Conservation (phyloP, 2,113 vertebrate genomes). For the Hemicordylus capensis region DNA sequence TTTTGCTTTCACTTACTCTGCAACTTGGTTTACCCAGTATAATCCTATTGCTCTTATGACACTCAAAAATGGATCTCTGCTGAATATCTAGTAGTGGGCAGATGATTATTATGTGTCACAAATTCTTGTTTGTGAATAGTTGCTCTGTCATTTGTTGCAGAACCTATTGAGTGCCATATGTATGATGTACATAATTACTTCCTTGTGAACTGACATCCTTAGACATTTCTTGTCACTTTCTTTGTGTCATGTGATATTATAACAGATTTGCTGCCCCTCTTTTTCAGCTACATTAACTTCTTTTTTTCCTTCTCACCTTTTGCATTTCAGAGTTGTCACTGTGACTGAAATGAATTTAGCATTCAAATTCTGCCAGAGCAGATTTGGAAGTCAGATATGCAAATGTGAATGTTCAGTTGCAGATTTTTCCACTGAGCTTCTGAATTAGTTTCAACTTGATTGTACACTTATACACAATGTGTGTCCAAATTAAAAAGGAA, state of each 20-base stretch:
- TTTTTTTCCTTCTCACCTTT: not conserved
- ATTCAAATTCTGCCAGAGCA: not conserved
- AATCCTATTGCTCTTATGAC: not conserved
- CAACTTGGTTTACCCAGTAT: not conserved
- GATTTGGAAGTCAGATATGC: not conserved
- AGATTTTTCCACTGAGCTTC: not conserved
- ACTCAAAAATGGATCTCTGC: not conserved
- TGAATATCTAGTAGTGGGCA: constrained; percentile 5
- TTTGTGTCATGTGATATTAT: not conserved
- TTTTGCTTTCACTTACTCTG: not conserved
- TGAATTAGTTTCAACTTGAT: not conserved
- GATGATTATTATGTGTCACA: constrained; percentile 9
- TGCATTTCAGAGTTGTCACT: not conserved
- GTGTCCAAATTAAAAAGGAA: not conserved
- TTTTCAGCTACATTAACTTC: not conserved
- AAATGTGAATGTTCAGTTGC: not conserved
- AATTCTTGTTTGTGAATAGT: not conserved
- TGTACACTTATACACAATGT: not conserved
- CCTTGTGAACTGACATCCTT: constrained; percentile 17
- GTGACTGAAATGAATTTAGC: not conserved
- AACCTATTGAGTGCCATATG: constrained; percentile 5
- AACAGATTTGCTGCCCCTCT: not conserved
- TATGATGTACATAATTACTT: constrained; percentile 37
- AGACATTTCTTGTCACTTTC: not conserved
- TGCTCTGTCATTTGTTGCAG: not conserved